A percentile compares a stretch with the other conserved stretches of the same genome.
These are phyloP conservation scores for Rattus norvegicus DNA, from an alignment of 2,113 vertebrate species.

Conservation along the genomic window DNA sequence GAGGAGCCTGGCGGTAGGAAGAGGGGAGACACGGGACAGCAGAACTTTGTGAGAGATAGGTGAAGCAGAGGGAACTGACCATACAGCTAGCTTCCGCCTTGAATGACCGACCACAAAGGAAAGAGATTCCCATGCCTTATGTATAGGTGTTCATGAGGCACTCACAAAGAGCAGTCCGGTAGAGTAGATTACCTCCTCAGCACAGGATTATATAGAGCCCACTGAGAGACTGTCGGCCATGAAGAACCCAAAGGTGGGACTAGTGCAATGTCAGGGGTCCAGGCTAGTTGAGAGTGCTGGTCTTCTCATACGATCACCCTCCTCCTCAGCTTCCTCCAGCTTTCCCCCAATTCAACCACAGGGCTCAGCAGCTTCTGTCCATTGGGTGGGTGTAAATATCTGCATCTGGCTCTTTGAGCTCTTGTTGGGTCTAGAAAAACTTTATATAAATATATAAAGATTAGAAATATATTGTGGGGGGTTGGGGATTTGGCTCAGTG, in stretches of 20 bases:
- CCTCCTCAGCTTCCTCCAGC: too few species aligned
- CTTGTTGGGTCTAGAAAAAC: neutral
- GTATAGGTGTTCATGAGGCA: neutral
- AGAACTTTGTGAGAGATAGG: neutral
- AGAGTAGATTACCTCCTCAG: neutral
- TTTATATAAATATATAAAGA: neutral
- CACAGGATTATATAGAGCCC: neutral
- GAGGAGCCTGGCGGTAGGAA: neutral
- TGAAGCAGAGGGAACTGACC: neutral
- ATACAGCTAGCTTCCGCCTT: neutral
- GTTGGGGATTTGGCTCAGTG: too few species aligned
- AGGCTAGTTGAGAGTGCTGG: too few species aligned
- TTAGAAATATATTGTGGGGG: constrained; percentile 3
- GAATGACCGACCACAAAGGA: neutral
- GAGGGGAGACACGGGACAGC: neutral
- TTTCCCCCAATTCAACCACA: too few species aligned
- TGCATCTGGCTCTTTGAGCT: too few species aligned
- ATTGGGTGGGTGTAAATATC: too few species aligned
- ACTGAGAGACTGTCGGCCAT: neutral
- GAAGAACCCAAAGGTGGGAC: neutral
- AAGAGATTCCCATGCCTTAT: neutral
- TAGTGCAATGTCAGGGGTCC: neutral
- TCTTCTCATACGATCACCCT: too few species aligned
- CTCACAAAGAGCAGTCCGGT: neutral
- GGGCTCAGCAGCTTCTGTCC: too few species aligned